Conservation (phyloP, 2,888 invertebrate genomes). For the Scaptomyza flava region DNA sequence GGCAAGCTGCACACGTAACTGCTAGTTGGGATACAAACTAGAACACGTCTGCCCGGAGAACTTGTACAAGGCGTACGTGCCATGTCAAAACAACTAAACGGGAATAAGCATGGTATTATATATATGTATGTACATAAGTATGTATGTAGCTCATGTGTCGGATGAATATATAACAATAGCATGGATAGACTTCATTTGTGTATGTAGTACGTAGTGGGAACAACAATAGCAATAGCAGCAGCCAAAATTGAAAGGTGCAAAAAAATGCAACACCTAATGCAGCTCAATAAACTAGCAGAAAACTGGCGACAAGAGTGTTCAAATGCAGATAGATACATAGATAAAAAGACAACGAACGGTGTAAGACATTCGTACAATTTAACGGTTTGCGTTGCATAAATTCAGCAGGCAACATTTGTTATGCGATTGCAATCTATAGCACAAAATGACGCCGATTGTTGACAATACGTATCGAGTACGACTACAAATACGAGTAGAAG, state of each 20-base stretch:
- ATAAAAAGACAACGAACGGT: constrained; percentile 45
- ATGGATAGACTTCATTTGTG: constrained; percentile 23
- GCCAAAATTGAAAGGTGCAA: constrained; percentile 62
- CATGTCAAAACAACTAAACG: constrained; percentile 52
- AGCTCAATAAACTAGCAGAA: constrained; percentile 72
- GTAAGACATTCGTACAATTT: constrained; percentile 70
- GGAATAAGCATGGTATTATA: constrained; percentile 61
- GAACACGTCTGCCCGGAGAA: constrained; percentile 63
- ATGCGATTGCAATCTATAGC: constrained; percentile 75
- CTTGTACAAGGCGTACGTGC: constrained; percentile 61
- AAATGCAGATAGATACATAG: constrained; percentile 16
- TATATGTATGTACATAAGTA: constrained; percentile 42
- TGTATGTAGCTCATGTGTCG: constrained; percentile 34
- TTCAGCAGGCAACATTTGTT: constrained; percentile 72
- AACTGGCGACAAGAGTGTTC: constrained; percentile 48
- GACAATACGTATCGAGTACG: constrained; percentile 61
- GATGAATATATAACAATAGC: constrained; percentile 64
- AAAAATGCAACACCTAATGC: constrained; percentile 47
- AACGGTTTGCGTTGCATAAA: constrained; percentile 79
- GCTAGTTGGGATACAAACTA: constrained; percentile 61
- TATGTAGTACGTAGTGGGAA: not conserved
- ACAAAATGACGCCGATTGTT: constrained; percentile 71
- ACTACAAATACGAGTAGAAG: constrained; percentile 6
- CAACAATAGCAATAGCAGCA: constrained; percentile 31
- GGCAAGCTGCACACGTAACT: constrained; percentile 69